Percentiles rank a stretch among this genome's conserved stretches.
phyloP scores from a whole-genome alignment of 2,113 vertebrate genomes.

The Nothocercus julius region DNA sequence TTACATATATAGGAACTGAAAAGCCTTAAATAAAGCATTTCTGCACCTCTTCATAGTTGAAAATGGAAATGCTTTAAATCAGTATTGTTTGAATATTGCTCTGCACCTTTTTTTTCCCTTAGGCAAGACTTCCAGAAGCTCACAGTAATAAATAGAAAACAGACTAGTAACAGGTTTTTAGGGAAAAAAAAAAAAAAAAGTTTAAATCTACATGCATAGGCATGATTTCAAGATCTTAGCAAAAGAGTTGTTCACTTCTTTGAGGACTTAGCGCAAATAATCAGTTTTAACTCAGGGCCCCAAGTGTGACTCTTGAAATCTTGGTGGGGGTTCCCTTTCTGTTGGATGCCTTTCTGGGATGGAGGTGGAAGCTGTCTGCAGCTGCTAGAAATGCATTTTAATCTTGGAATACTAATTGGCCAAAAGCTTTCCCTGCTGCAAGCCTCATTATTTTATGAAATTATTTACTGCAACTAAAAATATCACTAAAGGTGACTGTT shows the following conservation, averaged over 20 bases:
- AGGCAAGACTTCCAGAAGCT: background rate
- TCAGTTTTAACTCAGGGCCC: background rate
- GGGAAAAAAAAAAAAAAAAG: background rate
- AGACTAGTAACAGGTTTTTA: background rate
- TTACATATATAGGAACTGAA: background rate
- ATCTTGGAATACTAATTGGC: background rate
- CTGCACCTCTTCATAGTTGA: background rate
- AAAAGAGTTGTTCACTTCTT: background rate
- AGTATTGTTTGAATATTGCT: background rate
- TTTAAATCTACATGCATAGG: background rate
- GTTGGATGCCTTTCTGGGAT: background rate
- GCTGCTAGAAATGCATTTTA: background rate
- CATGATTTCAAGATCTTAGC: background rate
- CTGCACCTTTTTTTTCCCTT: accelerated
- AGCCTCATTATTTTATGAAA: constrained; percentile 33
- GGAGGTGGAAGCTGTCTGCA: background rate
- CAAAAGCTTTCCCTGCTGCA: background rate
- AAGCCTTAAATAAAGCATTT: background rate
- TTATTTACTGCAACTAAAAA: constrained; percentile 33
- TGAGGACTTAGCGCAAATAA: background rate
- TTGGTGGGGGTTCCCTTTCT: background rate
- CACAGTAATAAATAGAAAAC: background rate
- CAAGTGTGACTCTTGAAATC: background rate
- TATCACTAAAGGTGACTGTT: background rate
- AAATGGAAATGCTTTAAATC: background rate